phyloP scores from a whole-genome alignment of 2,888 invertebrate species.

The Caenorhabditis uteleia region DNA sequence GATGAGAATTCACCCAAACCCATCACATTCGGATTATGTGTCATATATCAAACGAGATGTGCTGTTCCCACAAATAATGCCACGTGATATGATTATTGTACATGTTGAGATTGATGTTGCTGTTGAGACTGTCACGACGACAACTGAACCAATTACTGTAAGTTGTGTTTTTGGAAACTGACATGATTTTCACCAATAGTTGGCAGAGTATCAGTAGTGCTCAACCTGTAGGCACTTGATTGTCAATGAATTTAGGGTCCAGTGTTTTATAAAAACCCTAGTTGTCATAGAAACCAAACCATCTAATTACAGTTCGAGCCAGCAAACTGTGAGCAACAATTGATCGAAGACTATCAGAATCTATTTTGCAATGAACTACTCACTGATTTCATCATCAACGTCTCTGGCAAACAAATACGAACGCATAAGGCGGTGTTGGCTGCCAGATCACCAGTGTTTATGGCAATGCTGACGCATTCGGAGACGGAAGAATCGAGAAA shows the following conservation, averaged over 20 bases:
- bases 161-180: conserved; percentile 28
- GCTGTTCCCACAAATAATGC: conserved; percentile 69
- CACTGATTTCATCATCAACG: conserved; percentile 65
- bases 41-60: conserved; percentile 69
- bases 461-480: conserved; percentile 67
- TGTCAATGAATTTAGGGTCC: too few species aligned
- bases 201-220: too few species aligned
- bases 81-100: conserved; percentile 68
- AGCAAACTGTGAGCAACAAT: conserved; percentile 44
- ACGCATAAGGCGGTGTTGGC: conserved; percentile 68
- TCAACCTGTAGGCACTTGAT: too few species aligned
- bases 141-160: conserved; percentile 47
- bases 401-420: conserved; percentile 52
- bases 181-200: too few species aligned
- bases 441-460: conserved; percentile 66
- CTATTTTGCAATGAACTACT: conserved; percentile 62
- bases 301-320: conserved; percentile 25
- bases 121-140: conserved; percentile 69
- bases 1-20: conserved; percentile 69
- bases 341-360: conserved; percentile 64
- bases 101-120: conserved; percentile 70
- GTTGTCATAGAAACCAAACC: too few species aligned
- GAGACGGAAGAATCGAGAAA: conserved; percentile 67
- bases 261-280: too few species aligned
- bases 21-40: conserved; percentile 70